phyloP scores from a whole-genome alignment of 1,140 invertebrate species.

The Trichonephila clavata region DNA sequence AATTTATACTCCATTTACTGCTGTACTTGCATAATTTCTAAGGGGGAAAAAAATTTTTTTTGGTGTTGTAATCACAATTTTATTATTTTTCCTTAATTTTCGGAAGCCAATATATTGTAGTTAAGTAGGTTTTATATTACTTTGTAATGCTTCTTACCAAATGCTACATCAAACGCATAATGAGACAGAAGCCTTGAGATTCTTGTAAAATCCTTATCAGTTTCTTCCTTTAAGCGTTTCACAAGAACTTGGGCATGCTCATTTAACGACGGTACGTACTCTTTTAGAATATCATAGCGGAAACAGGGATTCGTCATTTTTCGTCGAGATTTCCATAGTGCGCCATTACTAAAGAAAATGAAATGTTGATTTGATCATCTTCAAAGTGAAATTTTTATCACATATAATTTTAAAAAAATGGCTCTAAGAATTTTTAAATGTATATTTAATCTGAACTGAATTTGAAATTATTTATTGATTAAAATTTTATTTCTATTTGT shows the following conservation, averaged over 20 bases:
- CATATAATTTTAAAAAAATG: too few relatives aligned
- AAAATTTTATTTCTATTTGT: too few relatives aligned
- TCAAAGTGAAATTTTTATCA: too few relatives aligned
- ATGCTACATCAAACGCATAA: conserved; percentile 72
- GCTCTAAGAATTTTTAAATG: too few relatives aligned
- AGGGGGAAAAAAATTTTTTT: too few relatives aligned
- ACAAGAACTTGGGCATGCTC: conserved; percentile 81
- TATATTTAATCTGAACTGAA: too few relatives aligned
- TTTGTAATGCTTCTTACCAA: conserved; percentile 39
- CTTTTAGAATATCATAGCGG: conserved; percentile 83
- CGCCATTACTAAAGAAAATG: conserved; percentile 78
- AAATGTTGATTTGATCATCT: too few relatives aligned
- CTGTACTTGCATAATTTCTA: rapidly evolving
- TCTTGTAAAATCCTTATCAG: conserved; percentile 76
- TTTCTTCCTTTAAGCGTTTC: conserved; percentile 78
- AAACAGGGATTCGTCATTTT: conserved; percentile 84
- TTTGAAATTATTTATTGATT: too few relatives aligned
- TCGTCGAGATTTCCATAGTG: conserved; percentile 82
- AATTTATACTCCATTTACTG: too few relatives aligned
- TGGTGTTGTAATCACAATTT: background rate
- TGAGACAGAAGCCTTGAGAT: conserved; percentile 38
- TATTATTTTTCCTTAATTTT: too few relatives aligned
- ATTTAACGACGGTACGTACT: conserved; percentile 83
- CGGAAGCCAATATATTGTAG: too few relatives aligned
- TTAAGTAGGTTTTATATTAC: too few relatives aligned